Evolutionary conservation across 2,888 invertebrate genomes (phyloP), one percentile per base, ranked within the genome.

Genomic region (Villa cingulata): DNA sequence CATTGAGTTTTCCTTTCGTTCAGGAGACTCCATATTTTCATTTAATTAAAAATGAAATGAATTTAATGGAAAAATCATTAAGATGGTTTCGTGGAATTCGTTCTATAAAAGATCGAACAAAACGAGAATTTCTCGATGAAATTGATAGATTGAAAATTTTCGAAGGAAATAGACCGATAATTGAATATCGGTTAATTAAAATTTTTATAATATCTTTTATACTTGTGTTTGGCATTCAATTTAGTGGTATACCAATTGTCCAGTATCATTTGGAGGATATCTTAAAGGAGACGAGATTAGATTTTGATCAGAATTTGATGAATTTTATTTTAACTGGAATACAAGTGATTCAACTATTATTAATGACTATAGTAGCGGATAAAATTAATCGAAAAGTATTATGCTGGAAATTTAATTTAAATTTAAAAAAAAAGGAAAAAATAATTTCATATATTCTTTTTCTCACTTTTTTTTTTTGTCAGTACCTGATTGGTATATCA

Each of bases 51-150:
- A 58, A 56, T 2, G 54, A 66, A 40, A 45, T 57, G 5, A 16
- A 53, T 2, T 47, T 56, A 10, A 45, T 65, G 56, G 66, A 65
- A 48, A 65, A 65, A 37, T 63, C 66, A 0, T 41, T 65, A 40
- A 57, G 65, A 27, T 65, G 65, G 63, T 65, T 62, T 48, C 64
- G 66, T 2, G 66, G 63, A 15, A 61, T 65, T 12, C 59, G 66
- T 1, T 57, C 58, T 4, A 46, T 65, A 0, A 60, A 61, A n/a
- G 60, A 65, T 29, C 60, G 62, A 16, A 54, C 55, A 5, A 55
- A 58, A 9, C 59, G 60, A 0, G 60, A 59, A 4, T 65, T 59
- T 16, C 10, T 63, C 10, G 48, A 50, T 0, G 65, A 65, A 41
- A 42, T 65, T 40, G 51, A 49, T 3, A 57, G 58, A 36, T 23